These are phyloP conservation scores for Rhinoraja longicauda DNA, from an alignment of 2,797 vertebrate genomes.

Conservation along the genomic window DNA sequence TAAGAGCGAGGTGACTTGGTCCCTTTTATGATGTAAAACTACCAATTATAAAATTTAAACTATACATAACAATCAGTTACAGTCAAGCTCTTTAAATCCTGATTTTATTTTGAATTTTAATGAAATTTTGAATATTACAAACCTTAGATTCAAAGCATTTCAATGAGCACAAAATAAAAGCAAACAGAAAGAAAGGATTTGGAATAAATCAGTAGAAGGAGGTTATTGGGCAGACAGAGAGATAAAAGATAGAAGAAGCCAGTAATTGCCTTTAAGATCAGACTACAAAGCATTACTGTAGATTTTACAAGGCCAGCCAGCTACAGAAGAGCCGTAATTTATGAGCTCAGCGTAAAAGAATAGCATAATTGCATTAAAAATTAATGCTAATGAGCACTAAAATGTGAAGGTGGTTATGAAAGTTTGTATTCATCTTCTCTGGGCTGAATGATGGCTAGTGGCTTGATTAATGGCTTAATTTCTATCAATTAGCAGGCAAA, in stretches of 20 bases:
- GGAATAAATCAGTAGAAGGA: constrained; percentile 77
- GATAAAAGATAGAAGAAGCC: constrained; percentile 82
- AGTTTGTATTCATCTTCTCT: constrained; percentile 99
- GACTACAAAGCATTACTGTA: constrained; percentile 97
- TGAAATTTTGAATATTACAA: constrained; percentile 24
- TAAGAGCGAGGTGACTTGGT: not conserved
- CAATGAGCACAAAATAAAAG: constrained; percentile 46
- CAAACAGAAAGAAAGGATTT: constrained; percentile 47
- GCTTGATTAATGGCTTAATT: constrained; percentile 99
- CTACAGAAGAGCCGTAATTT: constrained; percentile 99
- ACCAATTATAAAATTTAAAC: not conserved
- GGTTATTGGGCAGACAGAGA: constrained; percentile 83
- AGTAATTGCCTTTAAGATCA: constrained; percentile 99
- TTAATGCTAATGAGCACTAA: constrained; percentile 99
- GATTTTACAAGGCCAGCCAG: constrained; percentile 97
- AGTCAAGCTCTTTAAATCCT: constrained; percentile 22
- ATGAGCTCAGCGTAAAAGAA: constrained; percentile 99
- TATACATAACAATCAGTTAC: not conserved
- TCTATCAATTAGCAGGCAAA: constrained; percentile 98
- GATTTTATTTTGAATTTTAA: constrained; percentile 32
- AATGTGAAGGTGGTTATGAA: constrained; percentile 99
- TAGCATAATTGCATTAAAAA: constrained; percentile 99
- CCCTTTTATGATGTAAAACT: constrained; percentile 16
- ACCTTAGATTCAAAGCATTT: constrained; percentile 34
- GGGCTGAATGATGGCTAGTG: constrained; percentile 97